Conservation (phyloP, 2,113 vertebrate genomes). For the Salvelinus sp. region DNA sequence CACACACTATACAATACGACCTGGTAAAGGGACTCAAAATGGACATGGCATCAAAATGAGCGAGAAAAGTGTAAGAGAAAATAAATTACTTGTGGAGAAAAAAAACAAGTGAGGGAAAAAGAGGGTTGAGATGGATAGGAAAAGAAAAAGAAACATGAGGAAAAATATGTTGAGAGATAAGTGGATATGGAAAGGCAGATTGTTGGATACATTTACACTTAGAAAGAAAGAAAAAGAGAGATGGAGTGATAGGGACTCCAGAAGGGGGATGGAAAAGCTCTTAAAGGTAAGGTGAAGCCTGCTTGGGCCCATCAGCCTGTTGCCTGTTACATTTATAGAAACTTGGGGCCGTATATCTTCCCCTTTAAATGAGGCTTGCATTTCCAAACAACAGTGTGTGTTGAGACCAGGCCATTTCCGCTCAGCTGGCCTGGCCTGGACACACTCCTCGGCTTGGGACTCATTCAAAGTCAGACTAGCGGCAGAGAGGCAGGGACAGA, state of each 20-base stretch:
- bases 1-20: not conserved
- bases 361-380: conserved; percentile 48
- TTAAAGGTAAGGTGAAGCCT: conserved; percentile 45
- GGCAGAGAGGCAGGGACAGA: not conserved
- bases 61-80: not conserved
- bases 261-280: conserved; percentile 35
- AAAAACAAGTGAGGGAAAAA: not conserved
- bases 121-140: not conserved
- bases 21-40: not conserved
- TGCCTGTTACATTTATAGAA: conserved; percentile 43
- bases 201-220: not conserved
- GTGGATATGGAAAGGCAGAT: not conserved
- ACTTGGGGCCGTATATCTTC: conserved; percentile 43
- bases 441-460: not conserved
- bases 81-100: too few relatives aligned
- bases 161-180: not conserved
- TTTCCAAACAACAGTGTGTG: conserved; percentile 40
- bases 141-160: not conserved
- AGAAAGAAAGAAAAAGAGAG: not conserved
- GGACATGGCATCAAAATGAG: not conserved
- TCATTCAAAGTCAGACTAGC: too few relatives aligned
- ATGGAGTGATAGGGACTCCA: conserved; percentile 2
- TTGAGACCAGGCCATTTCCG: conserved; percentile 37
- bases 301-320: conserved; percentile 31
- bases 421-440: conserved; percentile 14